These are phyloP conservation scores for Spheniscus mendiculus DNA, from an alignment of 2,113 vertebrate species.

Conservation along the genomic window DNA sequence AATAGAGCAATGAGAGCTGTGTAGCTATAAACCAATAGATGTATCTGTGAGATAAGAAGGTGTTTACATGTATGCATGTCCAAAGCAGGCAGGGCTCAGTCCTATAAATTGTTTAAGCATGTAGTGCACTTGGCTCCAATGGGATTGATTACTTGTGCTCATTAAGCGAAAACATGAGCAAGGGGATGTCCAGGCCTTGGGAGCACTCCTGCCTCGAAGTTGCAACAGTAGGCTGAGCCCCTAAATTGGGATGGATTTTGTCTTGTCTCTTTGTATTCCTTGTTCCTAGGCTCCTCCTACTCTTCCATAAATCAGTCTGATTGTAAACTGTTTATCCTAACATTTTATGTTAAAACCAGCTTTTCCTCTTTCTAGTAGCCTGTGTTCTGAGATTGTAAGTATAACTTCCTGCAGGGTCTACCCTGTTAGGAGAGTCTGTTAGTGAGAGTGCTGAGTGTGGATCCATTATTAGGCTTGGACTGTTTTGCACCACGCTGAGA, in stretches of 20 bases:
- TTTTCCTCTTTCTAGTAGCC: neutral
- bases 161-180: neutral
- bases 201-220: neutral
- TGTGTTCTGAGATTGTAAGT: neutral
- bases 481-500: neutral
- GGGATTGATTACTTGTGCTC: neutral
- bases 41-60: neutral
- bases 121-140: neutral
- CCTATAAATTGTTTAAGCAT: neutral
- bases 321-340: neutral
- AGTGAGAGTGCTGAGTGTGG: neutral
- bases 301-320: neutral
- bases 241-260: neutral
- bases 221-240: neutral
- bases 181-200: neutral
- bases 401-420: neutral
- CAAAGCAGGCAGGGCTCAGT: neutral
- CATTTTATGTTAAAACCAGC: neutral
- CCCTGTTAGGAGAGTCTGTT: neutral
- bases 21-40: neutral
- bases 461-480: neutral
- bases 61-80: accelerated
- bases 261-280: neutral
- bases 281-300: neutral
- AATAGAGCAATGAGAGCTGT: neutral